These are phyloP conservation scores for Ceratitis capitata DNA, from an alignment of 1,140 invertebrate species.

Conservation along the genomic window DNA sequence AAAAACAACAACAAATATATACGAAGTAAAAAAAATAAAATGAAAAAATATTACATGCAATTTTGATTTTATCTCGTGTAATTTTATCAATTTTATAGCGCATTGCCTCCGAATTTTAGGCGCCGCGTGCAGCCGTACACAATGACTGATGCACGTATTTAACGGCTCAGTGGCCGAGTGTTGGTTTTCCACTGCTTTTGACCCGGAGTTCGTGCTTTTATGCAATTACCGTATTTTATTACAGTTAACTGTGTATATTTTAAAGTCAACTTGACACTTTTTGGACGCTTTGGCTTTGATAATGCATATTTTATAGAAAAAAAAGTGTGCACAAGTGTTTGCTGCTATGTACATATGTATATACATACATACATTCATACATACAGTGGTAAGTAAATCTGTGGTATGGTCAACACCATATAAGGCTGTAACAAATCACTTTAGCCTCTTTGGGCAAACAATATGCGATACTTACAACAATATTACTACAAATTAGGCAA, in stretches of 20 bases:
- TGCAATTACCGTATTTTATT: background rate
- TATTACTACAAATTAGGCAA: background rate
- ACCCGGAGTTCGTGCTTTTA: background rate
- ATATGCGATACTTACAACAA: too few relatives aligned
- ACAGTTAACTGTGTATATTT: background rate
- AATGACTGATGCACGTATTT: background rate
- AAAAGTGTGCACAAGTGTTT: too few relatives aligned
- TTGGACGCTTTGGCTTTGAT: background rate
- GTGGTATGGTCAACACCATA: background rate
- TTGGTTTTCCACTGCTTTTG: background rate
- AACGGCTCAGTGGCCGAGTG: background rate
- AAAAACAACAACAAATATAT: background rate
- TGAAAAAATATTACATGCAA: background rate
- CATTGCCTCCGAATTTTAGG: background rate
- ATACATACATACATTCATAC: background rate
- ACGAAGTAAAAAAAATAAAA: background rate
- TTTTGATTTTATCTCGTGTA: background rate
- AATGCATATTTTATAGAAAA: too few relatives aligned
- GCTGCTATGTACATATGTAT: too few relatives aligned
- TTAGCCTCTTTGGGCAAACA: background rate
- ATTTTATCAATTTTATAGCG: background rate
- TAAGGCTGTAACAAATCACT: background rate
- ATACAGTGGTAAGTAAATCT: background rate
- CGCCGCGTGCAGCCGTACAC: too few relatives aligned
- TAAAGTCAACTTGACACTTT: background rate